Base-by-base conservation (phyloP, 2,888 invertebrate species). In the Leptopilina myrica region DNA sequence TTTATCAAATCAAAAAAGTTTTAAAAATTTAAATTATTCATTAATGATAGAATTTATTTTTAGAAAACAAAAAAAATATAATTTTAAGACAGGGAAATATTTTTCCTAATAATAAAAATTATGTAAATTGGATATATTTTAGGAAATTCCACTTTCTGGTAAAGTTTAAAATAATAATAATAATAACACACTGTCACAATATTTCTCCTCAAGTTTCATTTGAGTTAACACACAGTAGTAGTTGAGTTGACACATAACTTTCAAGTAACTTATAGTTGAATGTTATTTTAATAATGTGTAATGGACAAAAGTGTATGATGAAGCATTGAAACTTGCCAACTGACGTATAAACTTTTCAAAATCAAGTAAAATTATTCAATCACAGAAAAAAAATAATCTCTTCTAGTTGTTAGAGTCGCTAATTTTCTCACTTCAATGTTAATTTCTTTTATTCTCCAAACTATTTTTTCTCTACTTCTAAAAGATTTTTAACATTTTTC, bases 391-490 rank as follows among this genome's bases (percentile, higher is more conserved):
- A 69, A 49, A 49, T 49, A 49, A 49, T 49, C 53, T 69, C 49
- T n/a, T 53, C 5, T 8, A 26, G 12, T 26, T 53, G 49, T 26
- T 56, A 53, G 53, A 20, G 33, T 20, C 26, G 69, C 69, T 69
- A 69, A 69, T 69, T 69, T 53, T 49, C 26, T 9, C 69, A 49
- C 33, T 49, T 53, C 8, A 59, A 59, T 15, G 59, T n/a, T 59
- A 59, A 59, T 59, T 59, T 59, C n/a, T 59, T 15, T 59, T 59
- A 59, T n/a, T 59, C 6, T 33, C 33, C 33, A 8, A 59, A 20
- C 2, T 1, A 69, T 53, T 69, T 33, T 33, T 53, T 53, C 14
- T 53, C 53, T 69, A 53, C 26, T n/a, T 53, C 15, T 59, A 12
- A 59, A 49, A 49, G 49, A 59, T n/a, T 59, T 6, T 5, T 7